Evolutionary conservation across 2,888 invertebrate species (phyloP), one percentile per base, ranked within the genome.

Genomic region (Drosophila atroscutellata): DNA sequence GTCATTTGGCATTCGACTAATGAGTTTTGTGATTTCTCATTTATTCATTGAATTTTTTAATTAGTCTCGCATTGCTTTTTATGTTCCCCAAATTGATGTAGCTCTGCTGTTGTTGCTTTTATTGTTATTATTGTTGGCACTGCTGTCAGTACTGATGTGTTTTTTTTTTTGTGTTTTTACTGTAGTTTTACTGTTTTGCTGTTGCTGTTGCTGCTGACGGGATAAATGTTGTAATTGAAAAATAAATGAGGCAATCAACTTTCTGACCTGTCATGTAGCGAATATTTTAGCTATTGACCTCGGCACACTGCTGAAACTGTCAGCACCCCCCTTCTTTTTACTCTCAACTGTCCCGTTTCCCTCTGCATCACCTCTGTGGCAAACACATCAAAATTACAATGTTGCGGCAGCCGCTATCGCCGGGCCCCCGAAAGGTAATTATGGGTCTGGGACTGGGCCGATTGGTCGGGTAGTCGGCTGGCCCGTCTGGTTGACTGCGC

Each of bases 181-280:
- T 75, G 75, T 18, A 49, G 49, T 18, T 49, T 30, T 30, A 20
- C 28, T 63, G 50, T 64, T 42, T 20, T 60, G 42, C 28, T 68
- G 49, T 24, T 73, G 57, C 47, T 68, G 47, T 66, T 65, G 52
- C 62, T 63, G 69, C 73, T 75, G 76, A 70, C 79, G 80, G 62
- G 70, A 88, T 86, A 90, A 89, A 83, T 90, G 86, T 85, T 86
- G 90, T 86, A 90, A 90, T 86, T 88, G 86, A 85, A 85, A 85
- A 90, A 88, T 85, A 85, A 85, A 85, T 85, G 85, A 85, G 88
- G 85, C 85, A 85, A 85, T 86, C 85, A 86, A 90, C 85, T 88
- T 88, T 80, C 83, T 76, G 85, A 86, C 90, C 85, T 86, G 85
- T 85, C 85, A 85, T 82, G 89, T 90, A 83, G 88, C 86, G 77